Base-by-base conservation (phyloP, 2,113 vertebrate species). In the Plotosus lineatus region DNA sequence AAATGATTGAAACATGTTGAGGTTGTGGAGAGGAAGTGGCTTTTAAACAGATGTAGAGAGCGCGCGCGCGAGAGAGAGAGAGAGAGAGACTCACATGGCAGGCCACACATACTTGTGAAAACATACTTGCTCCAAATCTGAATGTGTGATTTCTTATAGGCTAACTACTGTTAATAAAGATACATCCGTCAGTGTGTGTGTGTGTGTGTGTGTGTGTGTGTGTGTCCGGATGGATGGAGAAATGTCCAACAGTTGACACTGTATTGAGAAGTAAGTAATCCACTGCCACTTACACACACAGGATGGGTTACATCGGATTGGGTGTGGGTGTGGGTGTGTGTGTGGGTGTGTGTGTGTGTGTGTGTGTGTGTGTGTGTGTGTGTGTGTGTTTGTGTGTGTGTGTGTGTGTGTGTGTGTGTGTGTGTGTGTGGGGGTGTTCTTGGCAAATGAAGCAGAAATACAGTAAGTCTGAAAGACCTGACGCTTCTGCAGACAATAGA, bases 1-100 rank as follows among this genome's bases (percentile, higher is more conserved):
- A 92, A 92, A 93, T 91, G 88, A 90, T 90, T 87, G 87, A 90
- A 93, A 89, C 71, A 79, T 91, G 92, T 87, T 86, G 85, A 88
- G 77, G 82, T 87, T 85, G 79, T 87, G 84, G 84, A 87, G 87
- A 92, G 91, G 90, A 92, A 91, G 89, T 91, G 90, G 92, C 89
- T 91, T 90, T 87, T 86, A 89, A 90, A 88, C 90, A 88, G 82
- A 85, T 85, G 83, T 71, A 19, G 74, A 71, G 50, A 55, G 28
- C 40, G 78, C 19, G 51, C 15, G 50, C 42, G 55, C 60, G 55
- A 60, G 42, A 21, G 17, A 63, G 21, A 53, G 44, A 77, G 68
- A 28, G 68, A 69, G 40, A 69, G 11, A 71, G 3, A 72, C 17
- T 33, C 40, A 77, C 26, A 60, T 60, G 53, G 53, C 6, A 8